These are phyloP conservation scores for Ascidia mentula DNA, from an alignment of 23 tunicate genomes.

Conservation along the genomic window DNA sequence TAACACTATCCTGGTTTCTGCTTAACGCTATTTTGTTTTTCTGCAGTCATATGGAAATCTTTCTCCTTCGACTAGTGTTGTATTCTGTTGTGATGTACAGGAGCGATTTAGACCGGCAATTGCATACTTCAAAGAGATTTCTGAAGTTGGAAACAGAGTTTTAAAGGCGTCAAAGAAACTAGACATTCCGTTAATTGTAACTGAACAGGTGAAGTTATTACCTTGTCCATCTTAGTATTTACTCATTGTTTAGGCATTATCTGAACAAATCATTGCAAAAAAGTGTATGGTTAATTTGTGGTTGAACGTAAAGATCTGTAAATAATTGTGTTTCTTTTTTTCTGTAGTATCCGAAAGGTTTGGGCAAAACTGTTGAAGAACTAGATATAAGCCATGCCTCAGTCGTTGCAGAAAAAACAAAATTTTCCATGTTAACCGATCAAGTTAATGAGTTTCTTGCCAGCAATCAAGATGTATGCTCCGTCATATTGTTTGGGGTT, in stretches of 20 bases:
- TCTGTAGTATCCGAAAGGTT: conserved; percentile 84
- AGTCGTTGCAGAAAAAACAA: conserved; percentile 61
- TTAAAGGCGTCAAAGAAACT: conserved; percentile 57
- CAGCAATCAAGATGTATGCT: conserved; percentile 10
- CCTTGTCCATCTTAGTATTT: no score
- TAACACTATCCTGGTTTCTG: no score
- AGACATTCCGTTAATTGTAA: conserved; percentile 71
- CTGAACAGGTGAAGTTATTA: conserved; percentile 97
- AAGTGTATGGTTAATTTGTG: no score
- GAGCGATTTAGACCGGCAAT: conserved; percentile 85
- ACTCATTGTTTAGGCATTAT: no score
- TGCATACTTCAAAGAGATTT: conserved; percentile 68
- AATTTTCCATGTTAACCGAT: conserved; percentile 76
- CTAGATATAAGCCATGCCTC: conserved; percentile 61
- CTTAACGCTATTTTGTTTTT: no score
- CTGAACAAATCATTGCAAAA: no score
- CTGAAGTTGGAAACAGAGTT: conserved; percentile 55
- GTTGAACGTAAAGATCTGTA: neutral
- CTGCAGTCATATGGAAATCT: conserved; percentile 41
- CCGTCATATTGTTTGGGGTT: conserved; percentile 82
- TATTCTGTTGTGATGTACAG: conserved; percentile 93
- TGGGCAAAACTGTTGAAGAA: conserved; percentile 77
- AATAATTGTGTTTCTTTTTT: neutral
- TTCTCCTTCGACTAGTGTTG: conserved; percentile 32
- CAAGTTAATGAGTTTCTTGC: conserved; percentile 38